Conservation (phyloP, 2,113 vertebrate genomes). For the Capra hircus region DNA sequence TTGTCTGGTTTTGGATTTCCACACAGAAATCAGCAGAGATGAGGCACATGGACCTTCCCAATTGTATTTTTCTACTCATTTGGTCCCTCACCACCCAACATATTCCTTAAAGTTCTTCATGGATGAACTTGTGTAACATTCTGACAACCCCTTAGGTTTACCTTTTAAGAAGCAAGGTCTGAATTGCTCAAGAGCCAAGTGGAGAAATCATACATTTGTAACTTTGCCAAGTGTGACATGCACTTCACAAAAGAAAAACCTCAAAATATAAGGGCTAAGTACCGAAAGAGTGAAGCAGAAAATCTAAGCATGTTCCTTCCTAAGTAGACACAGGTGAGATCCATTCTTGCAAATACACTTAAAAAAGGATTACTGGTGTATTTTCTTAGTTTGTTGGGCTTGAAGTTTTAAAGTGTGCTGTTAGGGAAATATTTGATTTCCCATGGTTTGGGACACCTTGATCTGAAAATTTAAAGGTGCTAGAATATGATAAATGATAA, state of each 20-base stretch:
- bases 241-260: conserved; percentile 28
- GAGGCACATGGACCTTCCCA: background rate
- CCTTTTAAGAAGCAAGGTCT: conserved; percentile 1
- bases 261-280: background rate
- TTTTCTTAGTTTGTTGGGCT: background rate
- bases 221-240: background rate
- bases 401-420: background rate
- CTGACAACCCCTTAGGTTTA: background rate
- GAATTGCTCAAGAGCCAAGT: conserved; percentile 13
- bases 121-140: background rate
- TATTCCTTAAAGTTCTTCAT: background rate
- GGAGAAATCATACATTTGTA: background rate
- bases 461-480: background rate
- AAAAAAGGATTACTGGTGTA: background rate
- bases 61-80: background rate
- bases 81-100: background rate
- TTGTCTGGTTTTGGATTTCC: background rate
- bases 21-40: background rate
- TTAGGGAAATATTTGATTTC: conserved; percentile 30
- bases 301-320: background rate
- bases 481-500: background rate
- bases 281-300: background rate
- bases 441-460: background rate
- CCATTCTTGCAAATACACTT: background rate
- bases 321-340: background rate